Evolutionary conservation across 1,140 invertebrate species (phyloP).

Genomic region (Schlechtendalia chinensis): DNA sequence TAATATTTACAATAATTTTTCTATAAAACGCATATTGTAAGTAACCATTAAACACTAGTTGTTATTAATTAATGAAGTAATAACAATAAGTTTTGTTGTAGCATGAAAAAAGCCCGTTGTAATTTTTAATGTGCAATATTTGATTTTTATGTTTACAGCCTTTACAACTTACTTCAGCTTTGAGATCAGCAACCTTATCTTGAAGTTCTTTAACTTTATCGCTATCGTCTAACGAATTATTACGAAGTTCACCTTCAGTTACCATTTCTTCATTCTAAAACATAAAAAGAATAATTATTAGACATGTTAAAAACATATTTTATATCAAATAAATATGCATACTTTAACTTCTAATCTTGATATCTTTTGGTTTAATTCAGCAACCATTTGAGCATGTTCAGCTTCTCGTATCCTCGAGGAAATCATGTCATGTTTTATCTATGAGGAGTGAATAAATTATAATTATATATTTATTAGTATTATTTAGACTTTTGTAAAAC

Average conservation of each 20-base stretch:
- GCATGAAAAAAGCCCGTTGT: neutral
- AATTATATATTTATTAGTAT: no score
- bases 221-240: conserved; percentile 72
- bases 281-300: conserved; percentile 51
- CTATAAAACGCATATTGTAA: neutral
- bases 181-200: conserved; percentile 85
- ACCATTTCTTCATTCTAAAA: conserved; percentile 87
- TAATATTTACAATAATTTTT: no score
- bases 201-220: conserved; percentile 83
- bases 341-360: conserved; percentile 91
- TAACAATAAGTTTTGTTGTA: neutral
- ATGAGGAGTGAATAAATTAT: conserved; percentile 50
- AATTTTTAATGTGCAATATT: neutral
- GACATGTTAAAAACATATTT: neutral
- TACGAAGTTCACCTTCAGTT: conserved; percentile 80
- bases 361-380: conserved; percentile 92
- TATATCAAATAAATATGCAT: conserved; percentile 52
- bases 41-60: conserved; percentile 2
- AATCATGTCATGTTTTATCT: conserved; percentile 92
- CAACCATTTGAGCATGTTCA: conserved; percentile 88
- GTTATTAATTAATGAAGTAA: neutral
- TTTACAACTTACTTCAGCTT: conserved; percentile 75
- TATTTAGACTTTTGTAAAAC: conserved; percentile 15
- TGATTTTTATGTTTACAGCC: neutral
- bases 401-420: conserved; percentile 91